Base-by-base conservation (phyloP, 2,888 invertebrate species). In the Pseudeuparius sepicola region DNA sequence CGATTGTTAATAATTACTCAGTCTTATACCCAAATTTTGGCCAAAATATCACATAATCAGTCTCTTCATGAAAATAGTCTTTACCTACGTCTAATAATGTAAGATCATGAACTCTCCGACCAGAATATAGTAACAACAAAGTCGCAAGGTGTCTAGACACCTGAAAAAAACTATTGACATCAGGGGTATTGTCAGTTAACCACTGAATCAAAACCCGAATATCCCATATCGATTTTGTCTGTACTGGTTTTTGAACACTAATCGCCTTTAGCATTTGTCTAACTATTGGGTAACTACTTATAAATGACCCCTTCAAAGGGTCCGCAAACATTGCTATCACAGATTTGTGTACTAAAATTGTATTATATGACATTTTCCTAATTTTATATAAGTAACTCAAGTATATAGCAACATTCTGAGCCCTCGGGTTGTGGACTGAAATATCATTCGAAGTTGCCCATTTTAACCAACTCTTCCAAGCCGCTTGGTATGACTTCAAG, bases 11-110 rank as follows among this genome's bases (percentile, higher is more conserved):
- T 24, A 24, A n/a, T n/a, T 23, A 32, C 16, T 50, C 47, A 0
- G 48, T 51, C 40, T 49, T 51, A 2, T 47, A 51, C 0, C 49
- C 46, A 24, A 47, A 50, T 9, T 25, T 15, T n/a, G 48, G 48
- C 45, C 45, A 47, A 20, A 52, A 37, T 7, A 38, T 34, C 7
- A 51, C 23, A 14, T 27, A 31, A 13, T 37, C 26, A 3, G 28
- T 18, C 14, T 15, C 14, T 6, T 32, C 14, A 12, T 35, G 9
- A 28, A 41, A 34, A 14, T n/a, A 14, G n/a, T 34, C 17, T n/a
- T 26, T 10, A 26, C 40, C 23, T 23, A 29, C 16, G 20, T 33
- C 23, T 25, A 45, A 14, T 11, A 44, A 28, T 27, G 45, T 31
- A 23, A 35, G 23, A 29, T 48, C 37, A 35, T 37, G 36, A 17